These are phyloP conservation scores for Caranx melampygus DNA, from an alignment of 2,113 vertebrate genomes.

Conservation along the genomic window DNA sequence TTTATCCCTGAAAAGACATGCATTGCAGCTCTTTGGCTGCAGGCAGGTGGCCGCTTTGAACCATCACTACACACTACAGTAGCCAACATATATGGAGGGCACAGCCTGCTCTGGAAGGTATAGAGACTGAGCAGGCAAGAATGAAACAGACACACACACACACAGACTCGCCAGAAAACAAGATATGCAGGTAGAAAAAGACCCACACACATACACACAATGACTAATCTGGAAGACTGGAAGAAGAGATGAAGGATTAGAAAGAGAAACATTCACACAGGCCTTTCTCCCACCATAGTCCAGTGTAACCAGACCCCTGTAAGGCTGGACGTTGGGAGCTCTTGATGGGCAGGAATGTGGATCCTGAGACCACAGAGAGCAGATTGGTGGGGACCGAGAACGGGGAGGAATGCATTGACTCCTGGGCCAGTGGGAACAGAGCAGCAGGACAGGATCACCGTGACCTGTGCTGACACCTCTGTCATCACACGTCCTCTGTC, in stretches of 20 bases:
- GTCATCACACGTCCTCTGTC: slow-evolving; percentile 85
- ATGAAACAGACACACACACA: slow-evolving; percentile 28
- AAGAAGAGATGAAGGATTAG: slow-evolving; percentile 66
- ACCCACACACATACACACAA: slow-evolving; percentile 37
- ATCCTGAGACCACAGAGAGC: slow-evolving; percentile 79
- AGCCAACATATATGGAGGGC: neutral
- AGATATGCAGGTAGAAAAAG: slow-evolving; percentile 48
- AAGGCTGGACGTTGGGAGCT: slow-evolving; percentile 74
- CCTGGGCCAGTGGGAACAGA: slow-evolving; percentile 84
- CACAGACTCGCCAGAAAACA: slow-evolving; percentile 5
- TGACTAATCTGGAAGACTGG: slow-evolving; percentile 70
- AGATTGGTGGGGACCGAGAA: slow-evolving; percentile 68
- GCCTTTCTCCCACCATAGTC: slow-evolving; percentile 71
- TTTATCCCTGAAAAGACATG: slow-evolving; percentile 36
- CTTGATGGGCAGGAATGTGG: slow-evolving; percentile 83
- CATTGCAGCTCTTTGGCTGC: slow-evolving; percentile 17
- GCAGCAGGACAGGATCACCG: slow-evolving; percentile 83
- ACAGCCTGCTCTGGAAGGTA: neutral
- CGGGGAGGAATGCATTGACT: slow-evolving; percentile 82
- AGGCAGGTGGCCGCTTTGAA: slow-evolving; percentile 22
- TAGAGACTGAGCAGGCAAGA: neutral
- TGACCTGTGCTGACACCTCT: slow-evolving; percentile 89
- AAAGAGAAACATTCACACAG: slow-evolving; percentile 69
- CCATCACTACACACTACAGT: neutral
- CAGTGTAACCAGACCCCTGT: slow-evolving; percentile 83